Base-by-base conservation (phyloP, 2,113 vertebrate genomes). In the Brevimyrus niger region DNA sequence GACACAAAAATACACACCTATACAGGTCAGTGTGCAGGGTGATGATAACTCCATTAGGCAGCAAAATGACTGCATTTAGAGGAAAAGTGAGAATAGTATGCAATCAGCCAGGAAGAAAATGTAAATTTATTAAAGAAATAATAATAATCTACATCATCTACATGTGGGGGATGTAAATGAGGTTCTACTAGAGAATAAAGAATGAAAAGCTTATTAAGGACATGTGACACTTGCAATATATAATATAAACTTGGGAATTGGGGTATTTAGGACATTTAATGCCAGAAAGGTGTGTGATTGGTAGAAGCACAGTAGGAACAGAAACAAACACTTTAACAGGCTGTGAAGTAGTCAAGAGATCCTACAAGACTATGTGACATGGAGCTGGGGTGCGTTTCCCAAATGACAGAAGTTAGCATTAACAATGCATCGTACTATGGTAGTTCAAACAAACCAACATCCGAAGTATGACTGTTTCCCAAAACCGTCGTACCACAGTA, bases 21-120 rank as follows among this genome's bases (percentile, higher is more conserved):
- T 80, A 42, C 73, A 80, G 73, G 73, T 19, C 73, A 80, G 35
- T 35, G 4, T 80, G 11, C 73, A 80, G 15, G 73, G 73, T 80
- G 35, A 80, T 42, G 73, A 80, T 19, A 35, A 80, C 35, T 80
- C 35, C 35, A 38, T 38, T 80, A 42, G 31, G 35, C 73, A 38
- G 73, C 31, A 80, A 80, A 80, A 80, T 80, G 73, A 80, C 73
- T 80, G 35, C 73, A 80, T 80, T 80, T 80, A 80, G 73, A 42
- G 35, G 1, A 42, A 19, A 42, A 42, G 73, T 80, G 31, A 80
- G 35, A 80, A 80, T 38, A 42, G 73, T 80, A 80, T 3, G 4
- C 8, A 80, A 13, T 80, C 73, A 80, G 73, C 73, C 35, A 80
- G 73, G 17, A 17, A 80, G 73, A 80, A 80, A 3, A 35, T 80